phyloP scores from a whole-genome alignment of 1,140 invertebrate species.

The Linepithema humile region DNA sequence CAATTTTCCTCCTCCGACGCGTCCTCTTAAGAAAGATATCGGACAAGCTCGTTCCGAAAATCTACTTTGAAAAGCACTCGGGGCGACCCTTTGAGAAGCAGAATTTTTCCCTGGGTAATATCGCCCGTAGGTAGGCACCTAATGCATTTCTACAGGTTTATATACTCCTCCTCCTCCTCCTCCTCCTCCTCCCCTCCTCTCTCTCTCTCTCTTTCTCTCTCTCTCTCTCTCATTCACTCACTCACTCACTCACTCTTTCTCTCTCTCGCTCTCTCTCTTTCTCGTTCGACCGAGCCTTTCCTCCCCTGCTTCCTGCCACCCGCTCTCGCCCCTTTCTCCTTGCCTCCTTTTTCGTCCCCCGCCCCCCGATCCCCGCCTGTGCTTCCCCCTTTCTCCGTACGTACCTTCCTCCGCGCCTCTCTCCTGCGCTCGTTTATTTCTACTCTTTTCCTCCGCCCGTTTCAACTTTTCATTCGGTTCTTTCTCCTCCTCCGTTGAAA shows the following conservation, averaged over 20 bases:
- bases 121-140: constrained; percentile 62
- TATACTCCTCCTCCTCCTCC: constrained; percentile 62
- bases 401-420: neutral
- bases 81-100: constrained; percentile 69
- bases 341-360: constrained; percentile 46
- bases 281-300: constrained; percentile 1
- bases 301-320: constrained; percentile 43
- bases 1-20: constrained; percentile 11
- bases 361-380: constrained; percentile 3
- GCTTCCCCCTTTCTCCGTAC: neutral
- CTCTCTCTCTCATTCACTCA: neutral
- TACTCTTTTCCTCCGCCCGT: constrained; percentile 54
- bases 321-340: constrained; percentile 41
- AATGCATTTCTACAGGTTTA: constrained; percentile 72
- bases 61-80: constrained; percentile 73
- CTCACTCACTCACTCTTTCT: neutral
- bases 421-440: constrained; percentile 50
- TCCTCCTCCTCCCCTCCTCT: too few species aligned
- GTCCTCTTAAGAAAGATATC: constrained; percentile 36
- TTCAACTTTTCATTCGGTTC: constrained; percentile 71
- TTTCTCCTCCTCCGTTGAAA: constrained; percentile 69
- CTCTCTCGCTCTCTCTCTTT: too few species aligned
- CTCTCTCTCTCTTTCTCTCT: too few species aligned
- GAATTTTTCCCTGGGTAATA: constrained; percentile 69
- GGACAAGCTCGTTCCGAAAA: constrained; percentile 61